Evolutionary conservation across 2,888 invertebrate species (phyloP).

Genomic region (Lysandra bellargus): DNA sequence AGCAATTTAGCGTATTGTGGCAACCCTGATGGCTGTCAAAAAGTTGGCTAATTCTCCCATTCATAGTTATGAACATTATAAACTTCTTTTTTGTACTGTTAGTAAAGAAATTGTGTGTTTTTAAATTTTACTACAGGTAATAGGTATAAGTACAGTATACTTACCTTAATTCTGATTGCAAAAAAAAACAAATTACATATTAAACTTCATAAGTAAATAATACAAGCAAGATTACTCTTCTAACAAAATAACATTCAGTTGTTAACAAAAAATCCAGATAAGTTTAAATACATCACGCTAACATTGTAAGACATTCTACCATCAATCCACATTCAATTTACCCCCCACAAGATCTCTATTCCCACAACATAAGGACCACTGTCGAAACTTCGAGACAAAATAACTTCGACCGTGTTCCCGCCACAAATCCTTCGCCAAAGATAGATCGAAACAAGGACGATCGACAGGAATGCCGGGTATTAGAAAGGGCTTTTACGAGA

Average conservation of each 20-base stretch:
- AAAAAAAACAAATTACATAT: too few species aligned
- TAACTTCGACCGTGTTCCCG: not conserved
- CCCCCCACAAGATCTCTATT: not conserved
- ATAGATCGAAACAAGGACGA: slow-evolving; percentile 29
- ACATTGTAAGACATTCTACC: not conserved
- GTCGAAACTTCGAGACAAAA: not conserved
- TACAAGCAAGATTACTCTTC: not conserved
- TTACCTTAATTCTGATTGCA: too few species aligned
- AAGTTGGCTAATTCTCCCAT: not conserved
- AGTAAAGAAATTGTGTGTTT: not conserved
- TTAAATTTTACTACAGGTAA: too few species aligned
- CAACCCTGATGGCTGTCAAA: not conserved
- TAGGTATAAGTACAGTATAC: too few species aligned
- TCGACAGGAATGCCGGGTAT: slow-evolving; percentile 34
- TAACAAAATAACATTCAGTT: not conserved
- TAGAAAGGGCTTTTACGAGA: slow-evolving; percentile 29
- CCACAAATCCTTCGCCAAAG: slow-evolving; percentile 20
- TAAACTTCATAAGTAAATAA: too few species aligned
- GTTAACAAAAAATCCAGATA: not conserved
- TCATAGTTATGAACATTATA: not conserved
- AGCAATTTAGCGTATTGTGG: slow-evolving; percentile 44
- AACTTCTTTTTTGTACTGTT: not conserved
- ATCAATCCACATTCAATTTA: not conserved
- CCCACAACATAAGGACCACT: not conserved
- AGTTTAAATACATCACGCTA: not conserved